Evolutionary conservation across 2,797 vertebrate genomes (phyloP).

Genomic region (Chloroceryle amazona): DNA sequence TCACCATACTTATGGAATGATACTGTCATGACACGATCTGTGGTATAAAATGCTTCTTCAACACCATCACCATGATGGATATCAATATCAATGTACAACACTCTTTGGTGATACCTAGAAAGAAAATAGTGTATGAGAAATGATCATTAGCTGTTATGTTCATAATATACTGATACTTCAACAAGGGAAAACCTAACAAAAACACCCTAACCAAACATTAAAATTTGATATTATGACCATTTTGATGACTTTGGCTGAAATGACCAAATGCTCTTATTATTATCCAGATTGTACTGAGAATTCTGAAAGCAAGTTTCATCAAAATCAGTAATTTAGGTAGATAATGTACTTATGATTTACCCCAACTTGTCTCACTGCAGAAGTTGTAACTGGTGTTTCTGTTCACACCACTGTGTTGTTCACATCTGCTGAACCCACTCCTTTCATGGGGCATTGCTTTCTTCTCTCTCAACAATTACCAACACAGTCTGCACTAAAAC

Average conservation of each 20-base stretch:
- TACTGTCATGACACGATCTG: constrained; percentile 93
- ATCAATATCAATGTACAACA: constrained; percentile 94
- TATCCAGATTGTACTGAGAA: too few species aligned
- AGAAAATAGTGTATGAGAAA: background rate
- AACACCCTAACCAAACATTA: background rate
- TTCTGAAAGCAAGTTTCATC: background rate
- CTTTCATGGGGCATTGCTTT: background rate
- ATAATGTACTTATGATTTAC: background rate
- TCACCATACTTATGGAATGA: constrained; percentile 96
- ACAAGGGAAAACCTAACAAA: background rate
- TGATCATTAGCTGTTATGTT: background rate
- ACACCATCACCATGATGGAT: constrained; percentile 95
- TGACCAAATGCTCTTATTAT: background rate
- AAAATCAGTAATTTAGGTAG: background rate
- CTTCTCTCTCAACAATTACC: background rate
- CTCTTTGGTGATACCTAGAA: constrained; percentile 93
- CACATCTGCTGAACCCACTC: background rate
- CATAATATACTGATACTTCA: background rate
- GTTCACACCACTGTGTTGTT: background rate
- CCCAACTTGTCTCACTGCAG: background rate
- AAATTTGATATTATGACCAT: background rate
- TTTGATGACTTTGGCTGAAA: background rate
- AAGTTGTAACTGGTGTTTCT: background rate
- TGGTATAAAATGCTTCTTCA: constrained; percentile 95
- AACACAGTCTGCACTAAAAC: background rate